Percentiles rank a stretch among this genome's conserved stretches.
Conservation (phyloP, 2,797 vertebrate species). For the Gymnocypris eckloni region DNA sequence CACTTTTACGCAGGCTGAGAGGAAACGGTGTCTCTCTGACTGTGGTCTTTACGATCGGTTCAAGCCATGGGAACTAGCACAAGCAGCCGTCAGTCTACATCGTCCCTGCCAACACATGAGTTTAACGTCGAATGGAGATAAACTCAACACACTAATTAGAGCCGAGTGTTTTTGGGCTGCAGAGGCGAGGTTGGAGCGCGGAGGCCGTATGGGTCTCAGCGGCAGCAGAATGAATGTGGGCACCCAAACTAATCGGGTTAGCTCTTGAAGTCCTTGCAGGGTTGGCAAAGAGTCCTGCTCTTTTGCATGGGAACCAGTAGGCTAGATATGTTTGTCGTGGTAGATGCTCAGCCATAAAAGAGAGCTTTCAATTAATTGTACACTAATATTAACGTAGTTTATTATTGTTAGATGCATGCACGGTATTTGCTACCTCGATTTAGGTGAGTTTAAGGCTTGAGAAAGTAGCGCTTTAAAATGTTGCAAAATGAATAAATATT, state of each 20-base stretch:
- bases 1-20: conserved; percentile 17
- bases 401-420: neutral
- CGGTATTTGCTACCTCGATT: neutral
- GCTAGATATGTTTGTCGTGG: neutral
- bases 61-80: neutral
- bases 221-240: conserved; percentile 10
- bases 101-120: neutral
- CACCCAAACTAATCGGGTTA: conserved; percentile 48
- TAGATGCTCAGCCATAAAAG: conserved; percentile 3
- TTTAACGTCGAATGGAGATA: neutral
- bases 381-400: neutral
- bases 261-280: conserved; percentile 12
- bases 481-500: neutral
- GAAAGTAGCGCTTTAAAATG: neutral
- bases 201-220: neutral
- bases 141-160: neutral
- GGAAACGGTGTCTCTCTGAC: neutral
- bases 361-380: neutral
- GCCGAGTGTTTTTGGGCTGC: neutral
- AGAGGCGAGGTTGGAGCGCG: neutral
- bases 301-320: neutral
- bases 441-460: neutral
- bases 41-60: neutral
- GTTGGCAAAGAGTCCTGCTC: conserved; percentile 29
- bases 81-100: conserved; percentile 9